phyloP scores from a whole-genome alignment of 37 sponge, comb jelly and placozoan species.

The Cladorhizidae sp. region DNA sequence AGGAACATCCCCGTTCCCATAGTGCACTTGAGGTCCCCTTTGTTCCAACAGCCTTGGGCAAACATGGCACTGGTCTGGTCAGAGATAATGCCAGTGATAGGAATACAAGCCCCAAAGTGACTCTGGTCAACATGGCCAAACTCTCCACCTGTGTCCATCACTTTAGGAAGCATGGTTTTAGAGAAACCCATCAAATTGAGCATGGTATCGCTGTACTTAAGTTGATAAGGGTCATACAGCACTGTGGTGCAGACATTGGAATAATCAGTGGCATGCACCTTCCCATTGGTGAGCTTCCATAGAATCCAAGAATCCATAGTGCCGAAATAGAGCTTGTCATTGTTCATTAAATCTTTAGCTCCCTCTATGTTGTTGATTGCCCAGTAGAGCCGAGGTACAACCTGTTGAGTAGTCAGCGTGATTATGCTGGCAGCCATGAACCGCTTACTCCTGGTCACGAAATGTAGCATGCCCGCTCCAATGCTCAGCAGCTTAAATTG shows the following conservation, averaged over 20 bases:
- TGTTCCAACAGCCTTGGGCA: conserved; percentile 91
- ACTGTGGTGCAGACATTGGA: conserved; percentile 82
- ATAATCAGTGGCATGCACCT: conserved; percentile 90
- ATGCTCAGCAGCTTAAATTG: conserved; percentile 67
- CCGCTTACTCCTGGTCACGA: conserved; percentile 66
- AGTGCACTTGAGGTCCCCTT: conserved; percentile 84
- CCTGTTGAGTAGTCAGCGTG: conserved; percentile 52
- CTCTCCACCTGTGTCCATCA: conserved; percentile 71
- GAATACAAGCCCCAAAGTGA: conserved; percentile 75
- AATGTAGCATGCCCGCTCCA: conserved; percentile 55
- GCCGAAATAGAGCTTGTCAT: conserved; percentile 85
- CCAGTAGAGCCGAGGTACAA: conserved; percentile 82
- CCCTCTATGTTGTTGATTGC: conserved; percentile 72
- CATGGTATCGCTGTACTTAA: conserved; percentile 69
- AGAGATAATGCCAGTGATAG: conserved; percentile 74
- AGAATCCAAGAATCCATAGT: conserved; percentile 93
- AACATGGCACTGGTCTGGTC: conserved; percentile 95
- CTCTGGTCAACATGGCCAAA: conserved; percentile 58
- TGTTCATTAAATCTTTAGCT: conserved; percentile 43
- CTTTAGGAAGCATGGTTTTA: conserved; percentile 72
- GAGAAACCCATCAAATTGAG: conserved; percentile 71
- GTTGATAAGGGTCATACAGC: conserved; percentile 84
- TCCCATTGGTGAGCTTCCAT: conserved; percentile 89
- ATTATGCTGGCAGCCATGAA: conserved; percentile 79
- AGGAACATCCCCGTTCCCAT: conserved; percentile 92